Conservation (phyloP, 2,888 invertebrate genomes). For the Melieria omissa region DNA sequence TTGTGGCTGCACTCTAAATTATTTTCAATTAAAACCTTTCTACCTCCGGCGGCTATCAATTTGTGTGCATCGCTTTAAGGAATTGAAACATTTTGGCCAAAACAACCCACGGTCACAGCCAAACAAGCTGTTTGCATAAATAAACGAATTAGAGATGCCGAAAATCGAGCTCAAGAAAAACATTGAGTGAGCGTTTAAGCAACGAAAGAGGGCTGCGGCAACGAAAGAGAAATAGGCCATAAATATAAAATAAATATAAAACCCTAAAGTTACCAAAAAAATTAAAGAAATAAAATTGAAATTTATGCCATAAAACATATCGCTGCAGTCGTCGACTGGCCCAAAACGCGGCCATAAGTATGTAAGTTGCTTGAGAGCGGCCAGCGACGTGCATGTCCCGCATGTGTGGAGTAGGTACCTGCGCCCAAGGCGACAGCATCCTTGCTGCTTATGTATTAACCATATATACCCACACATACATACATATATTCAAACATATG, state of each 20-base stretch:
- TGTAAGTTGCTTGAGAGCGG: too few species aligned
- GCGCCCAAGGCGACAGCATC: background rate
- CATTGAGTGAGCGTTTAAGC: conserved; percentile 5
- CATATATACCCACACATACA: background rate
- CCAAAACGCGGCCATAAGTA: too few species aligned
- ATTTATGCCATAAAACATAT: conserved; percentile 29
- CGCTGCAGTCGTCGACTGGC: background rate
- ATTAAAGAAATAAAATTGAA: background rate
- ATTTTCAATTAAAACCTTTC: too few species aligned
- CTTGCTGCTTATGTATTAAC: background rate
- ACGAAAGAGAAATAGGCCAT: conserved; percentile 20
- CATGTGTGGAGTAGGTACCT: background rate
- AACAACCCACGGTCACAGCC: background rate
- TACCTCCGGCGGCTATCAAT: conserved; percentile 15
- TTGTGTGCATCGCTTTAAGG: conserved; percentile 20
- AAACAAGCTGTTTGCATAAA: conserved; percentile 37
- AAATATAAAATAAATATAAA: conserved; percentile 29
- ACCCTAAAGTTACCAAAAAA: conserved; percentile 23
- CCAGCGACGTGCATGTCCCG: too few species aligned
- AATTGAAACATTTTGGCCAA: conserved; percentile 29
- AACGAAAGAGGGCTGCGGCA: conserved; percentile 3
- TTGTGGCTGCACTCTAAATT: too few species aligned
- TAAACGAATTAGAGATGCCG: conserved; percentile 31
- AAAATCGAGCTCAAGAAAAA: conserved; percentile 1
- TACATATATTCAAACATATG: background rate